Evolutionary conservation across 2,888 invertebrate species (phyloP).

Genomic region (Synanthedon andrenaeformis): DNA sequence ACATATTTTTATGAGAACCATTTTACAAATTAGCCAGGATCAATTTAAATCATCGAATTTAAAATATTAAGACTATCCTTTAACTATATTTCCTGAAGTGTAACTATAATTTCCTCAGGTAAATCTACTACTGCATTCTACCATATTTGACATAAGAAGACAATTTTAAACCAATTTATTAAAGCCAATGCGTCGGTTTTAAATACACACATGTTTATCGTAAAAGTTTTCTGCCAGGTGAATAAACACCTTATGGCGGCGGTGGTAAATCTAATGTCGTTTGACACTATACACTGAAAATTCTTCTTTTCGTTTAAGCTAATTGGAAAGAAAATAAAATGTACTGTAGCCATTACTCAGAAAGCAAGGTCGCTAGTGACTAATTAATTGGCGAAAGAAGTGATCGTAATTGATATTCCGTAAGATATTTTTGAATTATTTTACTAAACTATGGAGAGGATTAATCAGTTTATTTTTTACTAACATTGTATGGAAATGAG

Average conservation of each 20-base stretch:
- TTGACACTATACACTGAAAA: conserved; percentile 11
- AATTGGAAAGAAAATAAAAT: conserved; percentile 47
- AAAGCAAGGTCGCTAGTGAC: conserved; percentile 32
- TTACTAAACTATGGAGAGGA: neutral
- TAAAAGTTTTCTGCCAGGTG: neutral
- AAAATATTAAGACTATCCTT: no score
- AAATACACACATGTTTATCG: neutral
- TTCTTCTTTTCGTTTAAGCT: conserved; percentile 20
- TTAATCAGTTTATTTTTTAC: no score
- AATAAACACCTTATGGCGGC: neutral
- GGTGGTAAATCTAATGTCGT: neutral
- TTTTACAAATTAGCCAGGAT: no score
- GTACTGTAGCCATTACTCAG: conserved; percentile 34
- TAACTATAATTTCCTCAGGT: no score
- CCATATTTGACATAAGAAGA: no score
- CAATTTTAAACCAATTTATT: no score
- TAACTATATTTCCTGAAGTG: no score
- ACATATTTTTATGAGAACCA: no score
- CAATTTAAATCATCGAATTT: no score
- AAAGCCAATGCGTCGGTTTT: neutral
- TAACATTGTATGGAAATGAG: no score
- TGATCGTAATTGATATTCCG: conserved; percentile 14
- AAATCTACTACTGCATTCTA: no score
- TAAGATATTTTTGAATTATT: neutral
- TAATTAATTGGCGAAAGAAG: conserved; percentile 41